Base-by-base conservation (phyloP, 2,113 vertebrate genomes). In the Erpornis zantholeuca region DNA sequence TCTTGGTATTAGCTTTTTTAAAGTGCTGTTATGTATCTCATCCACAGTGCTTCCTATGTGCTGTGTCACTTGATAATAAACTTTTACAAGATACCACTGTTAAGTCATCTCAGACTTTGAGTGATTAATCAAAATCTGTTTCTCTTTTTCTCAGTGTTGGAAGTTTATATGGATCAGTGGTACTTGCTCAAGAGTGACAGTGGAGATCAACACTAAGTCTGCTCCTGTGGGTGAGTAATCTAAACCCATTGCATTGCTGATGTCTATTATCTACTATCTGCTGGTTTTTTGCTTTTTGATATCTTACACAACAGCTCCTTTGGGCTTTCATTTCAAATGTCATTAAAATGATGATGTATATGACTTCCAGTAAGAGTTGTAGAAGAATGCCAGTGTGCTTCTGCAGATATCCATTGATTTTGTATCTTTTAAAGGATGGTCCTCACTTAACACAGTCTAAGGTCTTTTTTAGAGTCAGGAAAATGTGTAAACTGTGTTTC, bases 171-270 rank as follows among this genome's bases (percentile, higher is more conserved):
- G 95, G 87, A 80, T 95, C 72, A 80, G 35, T 33, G 83, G 49
- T 60, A 70, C 68, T 79, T 91, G 91, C 80, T 94, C 25, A 81
- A 84, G 80, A 91, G 77, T 76, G 70, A 83, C 60, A 49, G 82
- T 21, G 35, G 76, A 95, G 54, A 83, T 93, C 78, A 80, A 33
- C 28, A 7, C 73, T 88, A 85, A 88, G 36, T 36, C 82, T 83
- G 59, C 33, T 91, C 36, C 50, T 86, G 71, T 95, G 85, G 52
- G 97, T 97, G 76, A 97, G 96, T 97, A 81, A 76, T 93, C 60
- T 71, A 35, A 36, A 31, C 18, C 21, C 12, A 61, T 6, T 25
- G 45, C 61, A n/a, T 92, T 10, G 8, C 27, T 79, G 33, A 21
- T 73, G 29, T 73, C 66, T 84, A 1, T 66, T 84, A 47, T 45